Evolutionary conservation across 2,888 invertebrate species (phyloP).

Genomic region (Esperia sulphurella): DNA sequence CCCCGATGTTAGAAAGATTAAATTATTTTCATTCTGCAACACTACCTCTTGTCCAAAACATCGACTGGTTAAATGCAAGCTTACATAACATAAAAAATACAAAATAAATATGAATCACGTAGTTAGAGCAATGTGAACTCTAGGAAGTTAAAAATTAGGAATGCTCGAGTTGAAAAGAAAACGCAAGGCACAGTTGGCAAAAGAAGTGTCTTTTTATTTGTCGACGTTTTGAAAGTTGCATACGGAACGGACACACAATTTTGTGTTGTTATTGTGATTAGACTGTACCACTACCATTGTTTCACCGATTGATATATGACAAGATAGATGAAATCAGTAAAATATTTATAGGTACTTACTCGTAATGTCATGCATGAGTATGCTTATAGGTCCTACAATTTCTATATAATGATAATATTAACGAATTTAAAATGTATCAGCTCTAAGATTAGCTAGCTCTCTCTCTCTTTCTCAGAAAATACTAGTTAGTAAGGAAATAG

Average conservation of each 20-base stretch:
- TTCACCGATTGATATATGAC: no score
- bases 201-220: constrained; percentile 25
- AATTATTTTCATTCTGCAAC: constrained; percentile 8
- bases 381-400: no score
- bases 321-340: no score
- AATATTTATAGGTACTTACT: no score
- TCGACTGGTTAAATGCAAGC: not conserved
- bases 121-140: not conserved
- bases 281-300: constrained; percentile 23
- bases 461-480: no score
- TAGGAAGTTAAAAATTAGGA: not conserved
- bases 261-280: constrained; percentile 31
- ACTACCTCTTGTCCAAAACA: not conserved
- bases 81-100: constrained; percentile 6
- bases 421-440: no score
- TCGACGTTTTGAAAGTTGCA: constrained; percentile 35
- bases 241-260: constrained; percentile 35
- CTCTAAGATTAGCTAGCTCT: no score
- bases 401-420: no score
- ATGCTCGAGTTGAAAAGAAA: not conserved
- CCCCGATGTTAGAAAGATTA: constrained; percentile 5
- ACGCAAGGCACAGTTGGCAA: constrained; percentile 2
- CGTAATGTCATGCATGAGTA: no score
- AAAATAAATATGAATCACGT: not conserved
- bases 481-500: no score